Evolutionary conservation across 2,888 invertebrate species (phyloP), one percentile per base, ranked within the genome.

Genomic region (Petrophora chlorosata): DNA sequence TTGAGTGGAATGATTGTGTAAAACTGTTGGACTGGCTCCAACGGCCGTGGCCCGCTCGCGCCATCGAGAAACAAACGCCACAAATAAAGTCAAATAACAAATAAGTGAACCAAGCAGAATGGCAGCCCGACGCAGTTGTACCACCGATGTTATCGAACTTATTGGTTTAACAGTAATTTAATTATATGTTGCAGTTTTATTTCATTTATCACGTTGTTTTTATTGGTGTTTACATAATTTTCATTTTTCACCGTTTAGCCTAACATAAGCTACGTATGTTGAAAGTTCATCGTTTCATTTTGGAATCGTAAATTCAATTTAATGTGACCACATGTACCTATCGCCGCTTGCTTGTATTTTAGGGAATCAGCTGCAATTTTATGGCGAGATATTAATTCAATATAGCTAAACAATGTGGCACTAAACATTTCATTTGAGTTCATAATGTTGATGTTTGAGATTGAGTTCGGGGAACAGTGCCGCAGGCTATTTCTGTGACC

Each of bases 1-100:
- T 89, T 87, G 87, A 89, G 85, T 89, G 89, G 88, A 89, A 90
- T 89, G 87, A 90, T 89, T 89, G 87, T 89, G 88, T 89, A 89
- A 89, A 90, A 85, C 82, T 82, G 82, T 90, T 89, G 89, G 89
- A 85, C 75, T 62, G 67, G 64, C 73, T 87, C 89, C 89, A 90
- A 83, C 82, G 72, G 70, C 77, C 73, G 52, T 76, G 73, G 74
- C 68, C 29, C 39, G 73, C 49, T 19, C 70, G 66, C 71, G n/a
- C n/a, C n/a, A n/a, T n/a, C n/a, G 74, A 71, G 76, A 72, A 81
- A 82, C 85, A 85, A 86, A 83, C 83, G 83, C 80, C 77, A 74
- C 84, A 83, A 88, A 88, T 88, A 87, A 85, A 87, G 84, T 85
- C 84, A 82, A 86, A 86, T 85, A 84, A 83, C 84, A 82, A 86